These are phyloP conservation scores for Galendromus occidentalis DNA, from an alignment of 1,140 invertebrate genomes.

Conservation along the genomic window DNA sequence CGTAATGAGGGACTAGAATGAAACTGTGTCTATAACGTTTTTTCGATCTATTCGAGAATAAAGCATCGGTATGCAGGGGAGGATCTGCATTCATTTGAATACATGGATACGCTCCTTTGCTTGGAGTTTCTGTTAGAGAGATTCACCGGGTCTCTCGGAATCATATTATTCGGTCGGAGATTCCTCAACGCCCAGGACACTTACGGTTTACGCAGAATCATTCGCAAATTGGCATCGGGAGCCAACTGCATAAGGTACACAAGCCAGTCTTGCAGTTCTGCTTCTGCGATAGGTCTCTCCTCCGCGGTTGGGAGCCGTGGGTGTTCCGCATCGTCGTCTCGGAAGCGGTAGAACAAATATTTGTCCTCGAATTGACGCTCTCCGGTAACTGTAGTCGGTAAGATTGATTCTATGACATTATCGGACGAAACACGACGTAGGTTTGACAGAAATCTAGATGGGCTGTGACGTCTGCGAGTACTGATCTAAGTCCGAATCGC, in stretches of 20 bases:
- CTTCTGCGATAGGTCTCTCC: constrained; percentile 40
- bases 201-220: constrained; percentile 61
- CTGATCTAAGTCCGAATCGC: too few relatives aligned
- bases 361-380: constrained; percentile 66
- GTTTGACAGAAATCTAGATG: too few relatives aligned
- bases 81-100: too few relatives aligned
- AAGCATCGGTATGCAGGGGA: not conserved
- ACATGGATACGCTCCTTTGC: too few relatives aligned
- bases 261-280: constrained; percentile 44
- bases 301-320: constrained; percentile 27
- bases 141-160: too few relatives aligned
- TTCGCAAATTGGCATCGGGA: constrained; percentile 50
- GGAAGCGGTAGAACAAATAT: constrained; percentile 58
- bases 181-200: too few relatives aligned
- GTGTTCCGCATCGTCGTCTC: constrained; percentile 42
- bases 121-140: too few relatives aligned
- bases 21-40: not conserved
- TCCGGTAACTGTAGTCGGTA: constrained; percentile 41
- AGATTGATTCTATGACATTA: constrained; percentile 11
- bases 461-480: too few relatives aligned
- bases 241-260: constrained; percentile 43
- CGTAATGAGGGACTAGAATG: constrained; percentile 15
- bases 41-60: constrained; percentile 1
- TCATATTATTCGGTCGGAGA: too few relatives aligned
- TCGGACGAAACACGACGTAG: not conserved